These are phyloP conservation scores for Pardosa pseudoannulata DNA, from an alignment of 2,888 invertebrate genomes.

Conservation along the genomic window DNA sequence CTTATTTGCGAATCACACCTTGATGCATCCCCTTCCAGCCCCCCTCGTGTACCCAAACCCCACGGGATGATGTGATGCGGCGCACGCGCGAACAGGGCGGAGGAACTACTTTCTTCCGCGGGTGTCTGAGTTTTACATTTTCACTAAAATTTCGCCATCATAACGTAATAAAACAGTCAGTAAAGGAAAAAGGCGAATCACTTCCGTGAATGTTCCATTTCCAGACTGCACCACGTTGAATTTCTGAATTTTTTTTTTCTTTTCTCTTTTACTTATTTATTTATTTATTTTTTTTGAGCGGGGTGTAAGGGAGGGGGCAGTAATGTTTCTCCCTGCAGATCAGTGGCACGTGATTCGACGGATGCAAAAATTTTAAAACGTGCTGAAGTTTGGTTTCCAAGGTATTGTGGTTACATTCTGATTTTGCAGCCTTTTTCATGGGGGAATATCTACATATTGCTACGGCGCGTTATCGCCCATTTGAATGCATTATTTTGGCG, in stretches of 20 bases:
- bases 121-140: constrained; percentile 65
- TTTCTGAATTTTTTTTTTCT: constrained; percentile 35
- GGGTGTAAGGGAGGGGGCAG: constrained; percentile 1
- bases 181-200: constrained; percentile 69
- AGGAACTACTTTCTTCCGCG: constrained; percentile 21
- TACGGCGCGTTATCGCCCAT: too few relatives aligned
- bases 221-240: constrained; percentile 33
- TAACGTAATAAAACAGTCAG: constrained; percentile 72
- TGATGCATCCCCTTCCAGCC: constrained; percentile 12
- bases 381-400: constrained; percentile 60
- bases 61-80: neutral
- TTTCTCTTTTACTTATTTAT: too few relatives aligned
- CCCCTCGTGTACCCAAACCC: neutral
- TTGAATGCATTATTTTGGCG: too few relatives aligned
- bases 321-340: constrained; percentile 48
- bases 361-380: constrained; percentile 71
- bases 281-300: constrained; percentile 26
- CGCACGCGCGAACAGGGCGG: constrained; percentile 5
- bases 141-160: constrained; percentile 70
- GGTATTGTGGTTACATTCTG: constrained; percentile 47
- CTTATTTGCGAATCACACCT: constrained; percentile 67
- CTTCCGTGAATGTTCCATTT: constrained; percentile 50
- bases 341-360: constrained; percentile 50
- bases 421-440: constrained; percentile 12
- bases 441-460: constrained; percentile 38